Base-by-base conservation (phyloP, 64 coral and sea anemone genomes). In the Actinia tenebrosa region DNA sequence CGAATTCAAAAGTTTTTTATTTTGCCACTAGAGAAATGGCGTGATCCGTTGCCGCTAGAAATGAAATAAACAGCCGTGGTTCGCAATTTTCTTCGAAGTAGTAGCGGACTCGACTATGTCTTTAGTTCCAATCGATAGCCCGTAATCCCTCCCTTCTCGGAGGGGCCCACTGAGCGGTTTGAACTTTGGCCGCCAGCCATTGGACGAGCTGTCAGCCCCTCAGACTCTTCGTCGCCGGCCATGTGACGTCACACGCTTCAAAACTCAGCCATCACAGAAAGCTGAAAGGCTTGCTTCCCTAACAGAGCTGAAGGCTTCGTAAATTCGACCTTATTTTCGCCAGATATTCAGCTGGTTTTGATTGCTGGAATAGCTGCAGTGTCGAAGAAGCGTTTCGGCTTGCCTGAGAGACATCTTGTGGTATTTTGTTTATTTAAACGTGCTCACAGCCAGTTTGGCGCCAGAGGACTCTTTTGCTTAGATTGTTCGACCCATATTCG, bases 181-280 rank as follows among this genome's bases (percentile, higher is more conserved):
- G 79, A 81, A 81, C 79, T 81, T 81, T 81, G 79, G 79, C 79
- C 46, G 79, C 44, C 83, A 64, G 53, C 83, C 83, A 85, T 75
- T 89, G 27, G 85, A 75, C 90, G 61, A 86, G 58, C 47, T 82
- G 84, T 86, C 77, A 91, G 84, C 56, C 71, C 22, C 60, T 71
- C 85, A 82, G 90, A 92, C 90, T 82, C n/a, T 60, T 75, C 84
- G 90, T 87, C 90, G 90, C 90, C 86, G 80, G 77, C 10, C 66
- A 5, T 55, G 85, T 92, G 90, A 92, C 90, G 90, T 92, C 90
- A 92, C 47, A 44, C 7, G 15, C 52, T 14, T 50, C n/a, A 5
- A 81, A 81, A 81, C 16, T 81, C 50, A 22, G 44, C 79, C 79
- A 81, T 81, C 79, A 81, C 79, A 81, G 16, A 23, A 45, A 79